These are phyloP conservation scores for Tragelaphus scriptus DNA, from an alignment of 2,113 vertebrate genomes.

Conservation along the genomic window DNA sequence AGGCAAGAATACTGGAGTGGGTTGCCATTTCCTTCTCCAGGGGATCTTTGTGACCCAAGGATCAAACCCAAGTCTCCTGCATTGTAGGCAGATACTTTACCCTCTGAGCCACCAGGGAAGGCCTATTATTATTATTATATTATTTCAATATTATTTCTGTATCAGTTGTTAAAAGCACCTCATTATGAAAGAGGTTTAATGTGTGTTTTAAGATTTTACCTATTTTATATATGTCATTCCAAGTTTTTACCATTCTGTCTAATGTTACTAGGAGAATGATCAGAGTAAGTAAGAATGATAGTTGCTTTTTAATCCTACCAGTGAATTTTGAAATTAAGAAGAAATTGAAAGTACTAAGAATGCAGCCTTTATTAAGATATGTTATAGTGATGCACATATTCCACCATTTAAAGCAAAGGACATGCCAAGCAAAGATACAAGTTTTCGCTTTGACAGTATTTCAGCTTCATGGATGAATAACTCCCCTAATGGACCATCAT, in stretches of 20 bases:
- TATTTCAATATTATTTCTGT: not conserved
- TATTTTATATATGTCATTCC: not conserved
- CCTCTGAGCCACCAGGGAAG: not conserved
- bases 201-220: not conserved
- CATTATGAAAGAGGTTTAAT: not conserved
- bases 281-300: not conserved
- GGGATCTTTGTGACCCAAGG: not conserved
- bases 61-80: not conserved
- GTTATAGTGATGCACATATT: not conserved
- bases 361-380: not conserved
- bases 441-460: not conserved
- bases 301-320: not conserved
- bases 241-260: not conserved
- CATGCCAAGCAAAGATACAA: not conserved
- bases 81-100: not conserved
- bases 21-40: not conserved
- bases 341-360: not conserved
- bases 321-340: not conserved
- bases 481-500: not conserved
- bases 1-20: not conserved
- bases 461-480: not conserved
- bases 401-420: not conserved
- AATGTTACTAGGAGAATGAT: not conserved
- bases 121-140: not conserved
- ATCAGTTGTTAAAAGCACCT: not conserved